phyloP scores from a whole-genome alignment of 1,140 invertebrate species.

The Marisa cornuarietis region DNA sequence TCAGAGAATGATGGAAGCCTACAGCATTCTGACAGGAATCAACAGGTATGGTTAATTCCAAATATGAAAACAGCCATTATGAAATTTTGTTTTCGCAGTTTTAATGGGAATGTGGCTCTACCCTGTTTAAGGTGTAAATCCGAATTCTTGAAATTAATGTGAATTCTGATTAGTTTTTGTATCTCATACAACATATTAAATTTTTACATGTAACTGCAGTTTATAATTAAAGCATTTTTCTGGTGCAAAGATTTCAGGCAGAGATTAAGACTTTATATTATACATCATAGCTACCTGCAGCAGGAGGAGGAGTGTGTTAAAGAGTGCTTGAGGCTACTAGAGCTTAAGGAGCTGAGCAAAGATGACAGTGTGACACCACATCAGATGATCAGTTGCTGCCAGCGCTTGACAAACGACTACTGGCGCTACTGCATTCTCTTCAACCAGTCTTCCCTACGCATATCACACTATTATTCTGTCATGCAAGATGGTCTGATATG shows the following conservation, averaged over 20 bases:
- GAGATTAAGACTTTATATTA: not conserved
- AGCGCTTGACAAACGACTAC: constrained; percentile 74
- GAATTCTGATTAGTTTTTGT: no score
- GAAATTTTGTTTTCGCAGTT: no score
- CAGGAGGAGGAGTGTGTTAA: constrained; percentile 71
- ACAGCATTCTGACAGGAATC: constrained; percentile 38
- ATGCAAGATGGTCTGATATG: constrained; percentile 89
- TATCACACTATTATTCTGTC: constrained; percentile 92
- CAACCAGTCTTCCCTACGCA: constrained; percentile 75
- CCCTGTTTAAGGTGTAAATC: no score
- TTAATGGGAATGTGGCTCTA: no score
- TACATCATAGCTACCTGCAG: constrained; percentile 44
- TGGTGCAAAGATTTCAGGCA: no score
- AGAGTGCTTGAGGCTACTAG: constrained; percentile 81
- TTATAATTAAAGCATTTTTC: no score
- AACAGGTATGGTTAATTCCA: constrained; percentile 36
- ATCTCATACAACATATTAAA: no score
- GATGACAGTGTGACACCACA: constrained; percentile 90
- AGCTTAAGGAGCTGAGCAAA: constrained; percentile 79
- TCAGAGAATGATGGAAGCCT: constrained; percentile 43
- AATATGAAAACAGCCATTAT: no score
- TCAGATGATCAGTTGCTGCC: constrained; percentile 86
- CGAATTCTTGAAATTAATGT: no score
- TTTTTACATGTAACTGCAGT: no score
- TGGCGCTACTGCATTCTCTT: constrained; percentile 60